Conservation (phyloP, 1,140 invertebrate species). For the Reticulitermes speratus region DNA sequence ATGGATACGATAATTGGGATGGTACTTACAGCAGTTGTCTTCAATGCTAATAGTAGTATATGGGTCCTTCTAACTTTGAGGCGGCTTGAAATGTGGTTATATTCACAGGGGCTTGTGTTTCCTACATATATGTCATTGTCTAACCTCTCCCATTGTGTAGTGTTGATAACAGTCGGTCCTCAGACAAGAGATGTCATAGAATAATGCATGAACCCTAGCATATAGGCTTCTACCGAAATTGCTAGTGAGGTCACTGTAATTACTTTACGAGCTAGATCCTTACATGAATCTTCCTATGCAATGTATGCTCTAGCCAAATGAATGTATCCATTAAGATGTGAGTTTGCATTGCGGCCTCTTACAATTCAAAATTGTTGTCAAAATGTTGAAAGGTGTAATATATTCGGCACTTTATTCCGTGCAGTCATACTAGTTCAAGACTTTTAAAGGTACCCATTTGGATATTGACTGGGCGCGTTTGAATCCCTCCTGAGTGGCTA, state of each 20-base stretch:
- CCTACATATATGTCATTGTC: conserved; percentile 4
- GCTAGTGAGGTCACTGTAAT: neutral
- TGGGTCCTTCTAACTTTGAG: neutral
- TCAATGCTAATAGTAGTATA: neutral
- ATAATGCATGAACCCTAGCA: neutral
- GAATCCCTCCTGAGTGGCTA: no score
- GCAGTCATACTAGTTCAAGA: no score
- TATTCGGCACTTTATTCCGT: no score
- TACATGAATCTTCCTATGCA: neutral
- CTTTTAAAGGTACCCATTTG: no score
- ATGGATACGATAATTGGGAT: no score
- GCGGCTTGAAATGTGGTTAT: neutral
- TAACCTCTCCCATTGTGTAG: neutral
- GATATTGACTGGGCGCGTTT: no score
- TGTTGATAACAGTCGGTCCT: no score
- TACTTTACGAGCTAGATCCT: neutral
- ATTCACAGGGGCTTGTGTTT: neutral
- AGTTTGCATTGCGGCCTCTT: neutral
- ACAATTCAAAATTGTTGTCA: no score
- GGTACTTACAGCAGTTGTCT: neutral
- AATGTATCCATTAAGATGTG: neutral
- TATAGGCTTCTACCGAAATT: neutral
- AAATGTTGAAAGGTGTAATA: no score
- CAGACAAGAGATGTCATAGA: neutral
- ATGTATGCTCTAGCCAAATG: neutral